A percentile compares a stretch with the other conserved stretches of the same genome.
These are phyloP conservation scores for Portevinia maculata DNA, from an alignment of 2,888 invertebrate species.

Conservation along the genomic window DNA sequence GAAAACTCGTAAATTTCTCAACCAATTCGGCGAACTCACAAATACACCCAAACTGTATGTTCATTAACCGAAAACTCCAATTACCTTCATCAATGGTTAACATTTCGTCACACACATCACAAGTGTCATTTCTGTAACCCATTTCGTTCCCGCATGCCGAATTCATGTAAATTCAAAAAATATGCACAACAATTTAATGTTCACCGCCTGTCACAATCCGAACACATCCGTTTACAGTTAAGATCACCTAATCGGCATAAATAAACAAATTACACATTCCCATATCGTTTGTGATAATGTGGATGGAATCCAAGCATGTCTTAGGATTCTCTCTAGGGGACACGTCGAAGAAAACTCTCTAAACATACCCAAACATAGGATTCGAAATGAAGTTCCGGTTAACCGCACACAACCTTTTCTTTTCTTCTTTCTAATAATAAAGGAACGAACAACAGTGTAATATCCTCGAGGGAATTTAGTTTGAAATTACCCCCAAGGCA, in stretches of 20 bases:
- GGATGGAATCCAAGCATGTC: slow-evolving; percentile 2
- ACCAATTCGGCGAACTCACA: background rate
- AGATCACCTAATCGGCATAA: slow-evolving; percentile 72
- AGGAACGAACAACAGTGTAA: slow-evolving; percentile 17
- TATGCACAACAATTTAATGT: slow-evolving; percentile 43
- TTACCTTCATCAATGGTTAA: slow-evolving; percentile 9
- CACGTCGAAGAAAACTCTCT: slow-evolving; percentile 25
- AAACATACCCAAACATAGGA: slow-evolving; percentile 20
- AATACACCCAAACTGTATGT: background rate
- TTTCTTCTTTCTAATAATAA: slow-evolving; percentile 48
- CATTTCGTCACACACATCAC: slow-evolving; percentile 40
- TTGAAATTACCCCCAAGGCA: slow-evolving; percentile 67
- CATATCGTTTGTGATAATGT: slow-evolving; percentile 47
- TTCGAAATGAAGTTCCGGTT: slow-evolving; percentile 67
- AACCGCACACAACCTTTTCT: slow-evolving; percentile 67
- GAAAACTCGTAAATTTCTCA: too few species aligned
- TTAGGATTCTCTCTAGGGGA: slow-evolving; percentile 60
- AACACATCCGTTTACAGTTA: slow-evolving; percentile 65
- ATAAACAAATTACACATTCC: slow-evolving; percentile 73
- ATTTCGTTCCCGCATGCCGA: slow-evolving; percentile 10
- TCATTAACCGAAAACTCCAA: background rate
- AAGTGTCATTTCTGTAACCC: slow-evolving; percentile 40
- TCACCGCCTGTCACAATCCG: slow-evolving; percentile 55
- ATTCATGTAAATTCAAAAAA: slow-evolving; percentile 38
- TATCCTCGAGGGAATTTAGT: slow-evolving; percentile 66